phyloP scores from a whole-genome alignment of 2,113 vertebrate genomes.

The Melanerpes aurifrons region DNA sequence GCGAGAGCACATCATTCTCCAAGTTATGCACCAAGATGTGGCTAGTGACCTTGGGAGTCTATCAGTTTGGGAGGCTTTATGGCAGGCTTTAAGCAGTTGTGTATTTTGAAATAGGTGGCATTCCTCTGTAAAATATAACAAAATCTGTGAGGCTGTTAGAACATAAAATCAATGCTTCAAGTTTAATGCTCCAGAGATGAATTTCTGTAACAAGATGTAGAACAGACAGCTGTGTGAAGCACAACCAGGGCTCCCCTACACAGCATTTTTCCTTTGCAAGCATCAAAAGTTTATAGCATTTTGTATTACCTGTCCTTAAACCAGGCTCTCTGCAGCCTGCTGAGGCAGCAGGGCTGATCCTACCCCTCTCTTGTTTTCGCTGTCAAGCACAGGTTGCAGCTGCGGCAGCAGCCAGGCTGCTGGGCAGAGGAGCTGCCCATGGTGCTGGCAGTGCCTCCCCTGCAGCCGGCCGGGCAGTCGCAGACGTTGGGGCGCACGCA shows the following conservation, averaged over 20 bases:
- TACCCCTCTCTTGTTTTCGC: background rate
- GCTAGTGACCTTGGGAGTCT: no score
- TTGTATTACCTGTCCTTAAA: constrained; percentile 7
- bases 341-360: background rate
- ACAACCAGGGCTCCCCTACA: background rate
- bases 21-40: no score
- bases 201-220: constrained; percentile 72
- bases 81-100: constrained; percentile 57
- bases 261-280: background rate
- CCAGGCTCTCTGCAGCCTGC: background rate
- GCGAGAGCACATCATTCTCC: no score
- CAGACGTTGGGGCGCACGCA: constrained; percentile 79
- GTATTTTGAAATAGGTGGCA: constrained; percentile 69
- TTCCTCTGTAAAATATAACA: constrained; percentile 68
- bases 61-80: constrained; percentile 49
- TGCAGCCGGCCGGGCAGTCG: constrained; percentile 81
- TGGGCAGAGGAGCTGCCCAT: constrained; percentile 55
- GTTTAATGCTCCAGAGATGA: constrained; percentile 69
- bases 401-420: background rate
- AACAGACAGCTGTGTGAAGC: constrained; percentile 27
- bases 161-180: constrained; percentile 66
- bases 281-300: constrained; percentile 16
- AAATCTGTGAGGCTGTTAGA: constrained; percentile 66
- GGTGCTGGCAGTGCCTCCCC: constrained; percentile 76
- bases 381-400: background rate